Percentiles rank a stretch among this genome's conserved stretches.
Conservation (phyloP, 2,113 vertebrate genomes). For the Pangasianodon hypophthalmus region DNA sequence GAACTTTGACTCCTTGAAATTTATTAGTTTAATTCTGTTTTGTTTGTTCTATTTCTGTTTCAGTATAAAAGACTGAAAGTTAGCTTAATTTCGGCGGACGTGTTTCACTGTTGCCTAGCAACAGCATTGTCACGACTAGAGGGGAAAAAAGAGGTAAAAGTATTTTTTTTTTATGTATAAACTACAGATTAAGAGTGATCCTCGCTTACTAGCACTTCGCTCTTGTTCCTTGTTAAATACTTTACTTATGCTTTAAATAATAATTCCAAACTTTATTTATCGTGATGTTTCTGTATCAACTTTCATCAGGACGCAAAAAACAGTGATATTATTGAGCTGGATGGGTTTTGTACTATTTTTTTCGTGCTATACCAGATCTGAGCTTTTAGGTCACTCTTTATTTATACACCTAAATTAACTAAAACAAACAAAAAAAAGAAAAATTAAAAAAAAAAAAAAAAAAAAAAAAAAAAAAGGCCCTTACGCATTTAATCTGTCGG, state of each 20-base stretch:
- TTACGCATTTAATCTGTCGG: slow-evolving; percentile 47
- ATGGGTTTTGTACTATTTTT: background rate
- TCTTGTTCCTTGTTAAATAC: background rate
- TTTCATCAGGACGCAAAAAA: background rate
- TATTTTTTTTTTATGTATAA: background rate
- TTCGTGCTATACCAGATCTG: background rate
- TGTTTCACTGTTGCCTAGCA: background rate
- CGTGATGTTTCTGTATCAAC: background rate
- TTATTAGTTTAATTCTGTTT: too few relatives aligned
- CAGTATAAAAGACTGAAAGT: background rate
- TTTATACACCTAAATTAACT: too few relatives aligned
- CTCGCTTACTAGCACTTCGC: background rate
- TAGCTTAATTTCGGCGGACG: background rate
- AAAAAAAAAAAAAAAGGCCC: background rate
- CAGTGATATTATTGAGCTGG: background rate
- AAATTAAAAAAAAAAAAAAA: background rate
- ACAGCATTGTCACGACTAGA: background rate
- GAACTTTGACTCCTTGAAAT: background rate
- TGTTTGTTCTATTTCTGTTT: background rate
- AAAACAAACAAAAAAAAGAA: background rate
- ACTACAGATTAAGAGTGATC: background rate
- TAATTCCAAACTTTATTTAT: background rate
- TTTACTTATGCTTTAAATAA: background rate
- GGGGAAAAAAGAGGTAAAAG: background rate
- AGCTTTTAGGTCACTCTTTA: background rate